Percentiles rank a stretch among this genome's conserved stretches.
Evolutionary conservation across 2,888 invertebrate species (phyloP).

Genomic region (Drosophila setosimentum): DNA sequence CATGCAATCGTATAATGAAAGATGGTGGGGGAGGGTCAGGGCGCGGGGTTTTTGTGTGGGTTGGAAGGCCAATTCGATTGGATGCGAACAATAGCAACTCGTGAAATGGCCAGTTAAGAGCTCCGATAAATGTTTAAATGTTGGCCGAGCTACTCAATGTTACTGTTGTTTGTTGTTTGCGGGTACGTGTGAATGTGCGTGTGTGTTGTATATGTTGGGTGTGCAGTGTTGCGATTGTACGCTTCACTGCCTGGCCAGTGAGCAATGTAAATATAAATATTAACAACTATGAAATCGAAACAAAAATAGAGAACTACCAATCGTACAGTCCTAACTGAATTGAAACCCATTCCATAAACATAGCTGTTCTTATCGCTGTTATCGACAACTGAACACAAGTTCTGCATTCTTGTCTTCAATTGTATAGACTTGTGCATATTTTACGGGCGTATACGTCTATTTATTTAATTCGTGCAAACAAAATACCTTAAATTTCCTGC

Average conservation of each 20-base stretch:
- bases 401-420: constrained; percentile 15
- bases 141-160: constrained; percentile 27
- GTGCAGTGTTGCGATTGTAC: constrained; percentile 36
- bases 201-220: constrained; percentile 7
- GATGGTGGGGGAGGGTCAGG: not conserved
- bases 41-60: not conserved
- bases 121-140: constrained; percentile 65
- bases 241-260: constrained; percentile 24
- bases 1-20: constrained; percentile 1
- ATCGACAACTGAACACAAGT: constrained; percentile 26
- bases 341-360: not conserved
- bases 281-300: constrained; percentile 63
- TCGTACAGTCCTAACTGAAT: not conserved
- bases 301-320: constrained; percentile 10
- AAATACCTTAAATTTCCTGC: not conserved
- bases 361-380: constrained; percentile 20
- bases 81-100: constrained; percentile 8
- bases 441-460: constrained; percentile 3
- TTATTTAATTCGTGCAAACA: constrained; percentile 12
- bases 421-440: not conserved
- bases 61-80: constrained; percentile 13
- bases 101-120: constrained; percentile 42
- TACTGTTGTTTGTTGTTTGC: constrained; percentile 20
- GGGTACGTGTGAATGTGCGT: constrained; percentile 2
- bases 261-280: constrained; percentile 68